phyloP scores from a whole-genome alignment of 2,113 vertebrate species.

The Psittacara wagleri region DNA sequence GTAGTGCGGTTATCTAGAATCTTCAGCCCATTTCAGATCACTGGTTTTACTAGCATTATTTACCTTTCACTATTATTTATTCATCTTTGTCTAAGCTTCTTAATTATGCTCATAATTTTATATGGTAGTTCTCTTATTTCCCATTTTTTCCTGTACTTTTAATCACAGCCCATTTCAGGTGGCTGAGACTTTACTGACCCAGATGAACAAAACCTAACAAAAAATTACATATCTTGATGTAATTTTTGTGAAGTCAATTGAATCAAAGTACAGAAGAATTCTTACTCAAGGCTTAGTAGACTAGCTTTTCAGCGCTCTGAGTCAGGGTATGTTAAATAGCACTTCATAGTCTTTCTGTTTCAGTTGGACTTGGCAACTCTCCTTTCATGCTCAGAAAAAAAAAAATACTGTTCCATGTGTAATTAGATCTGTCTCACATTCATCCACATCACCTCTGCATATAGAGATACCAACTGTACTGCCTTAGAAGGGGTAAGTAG shows the following conservation, averaged over 20 bases:
- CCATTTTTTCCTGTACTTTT: background rate
- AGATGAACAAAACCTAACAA: background rate
- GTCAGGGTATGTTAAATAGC: background rate
- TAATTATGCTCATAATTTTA: background rate
- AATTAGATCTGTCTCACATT: background rate
- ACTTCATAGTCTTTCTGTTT: background rate
- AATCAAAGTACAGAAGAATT: background rate
- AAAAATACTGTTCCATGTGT: background rate
- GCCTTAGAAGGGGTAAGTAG: background rate
- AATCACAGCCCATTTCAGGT: background rate
- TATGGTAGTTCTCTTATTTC: background rate
- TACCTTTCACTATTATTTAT: background rate
- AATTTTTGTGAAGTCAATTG: background rate
- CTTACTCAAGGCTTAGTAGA: background rate
- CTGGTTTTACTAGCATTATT: background rate
- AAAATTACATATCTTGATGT: background rate
- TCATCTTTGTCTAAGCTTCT: background rate
- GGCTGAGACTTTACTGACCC: background rate
- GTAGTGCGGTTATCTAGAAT: background rate
- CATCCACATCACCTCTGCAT: background rate
- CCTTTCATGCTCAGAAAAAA: background rate
- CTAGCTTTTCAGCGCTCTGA: background rate
- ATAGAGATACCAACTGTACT: background rate
- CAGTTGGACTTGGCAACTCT: background rate
- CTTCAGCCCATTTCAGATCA: background rate